Evolutionary conservation across 2,113 vertebrate genomes (phyloP).

Genomic region (Nerophis ophidion): DNA sequence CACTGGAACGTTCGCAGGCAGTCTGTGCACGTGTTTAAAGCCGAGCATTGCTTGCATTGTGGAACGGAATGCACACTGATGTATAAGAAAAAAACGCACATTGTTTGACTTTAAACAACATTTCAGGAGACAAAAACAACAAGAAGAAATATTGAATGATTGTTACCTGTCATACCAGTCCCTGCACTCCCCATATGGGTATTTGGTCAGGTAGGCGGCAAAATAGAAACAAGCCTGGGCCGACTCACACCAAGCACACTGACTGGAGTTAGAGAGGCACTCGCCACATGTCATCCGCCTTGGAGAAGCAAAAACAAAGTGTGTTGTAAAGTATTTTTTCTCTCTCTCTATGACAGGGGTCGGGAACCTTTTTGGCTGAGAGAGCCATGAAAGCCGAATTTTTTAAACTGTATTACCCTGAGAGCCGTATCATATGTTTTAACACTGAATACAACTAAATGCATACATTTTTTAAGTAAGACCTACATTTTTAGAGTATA

Average conservation of each 20-base stretch:
- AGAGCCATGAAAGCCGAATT: too few relatives aligned
- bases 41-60: slow-evolving; percentile 81
- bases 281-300: slow-evolving; percentile 82
- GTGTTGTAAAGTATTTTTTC: neutral
- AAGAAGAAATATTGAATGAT: neutral
- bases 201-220: slow-evolving; percentile 87
- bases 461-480: too few relatives aligned
- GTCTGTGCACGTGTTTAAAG: slow-evolving; percentile 76
- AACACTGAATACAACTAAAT: too few relatives aligned
- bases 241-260: slow-evolving; percentile 92
- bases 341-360: neutral
- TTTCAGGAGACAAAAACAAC: neutral
- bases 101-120: neutral
- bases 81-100: neutral
- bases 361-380: too few relatives aligned
- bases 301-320: slow-evolving; percentile 4
- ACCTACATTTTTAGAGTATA: too few relatives aligned
- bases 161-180: slow-evolving; percentile 90
- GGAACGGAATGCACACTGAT: slow-evolving; percentile 84
- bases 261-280: slow-evolving; percentile 88
- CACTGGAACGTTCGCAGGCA: slow-evolving; percentile 86
- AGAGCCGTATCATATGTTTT: too few relatives aligned
- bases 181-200: slow-evolving; percentile 85
- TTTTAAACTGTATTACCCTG: too few relatives aligned
- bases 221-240: slow-evolving; percentile 88